Evolutionary conservation across 2,888 invertebrate genomes (phyloP), one percentile per base, ranked within the genome.

Genomic region (Parapristionchus giblindavisi): DNA sequence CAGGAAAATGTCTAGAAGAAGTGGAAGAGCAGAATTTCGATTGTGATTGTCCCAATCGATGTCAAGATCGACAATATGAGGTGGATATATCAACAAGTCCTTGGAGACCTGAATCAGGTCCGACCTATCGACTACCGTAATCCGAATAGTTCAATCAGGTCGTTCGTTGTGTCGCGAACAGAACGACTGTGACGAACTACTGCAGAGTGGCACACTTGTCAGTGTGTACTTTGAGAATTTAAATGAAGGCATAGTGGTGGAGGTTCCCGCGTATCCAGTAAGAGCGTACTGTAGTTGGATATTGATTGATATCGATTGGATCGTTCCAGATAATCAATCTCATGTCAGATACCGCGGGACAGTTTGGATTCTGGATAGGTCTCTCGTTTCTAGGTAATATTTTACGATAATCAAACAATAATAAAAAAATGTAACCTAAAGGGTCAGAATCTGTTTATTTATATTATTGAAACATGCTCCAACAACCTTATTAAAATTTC

Each of bases 321-420:
- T 66, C 27, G 34, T 52, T 0, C 4, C 34, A 68, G 68, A 21
- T 68, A n/a, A 68, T 68, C 36, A 68, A 68, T 54, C 38, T 68
- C n/a, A 68, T 68, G 68, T 68, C 68, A 5, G 68, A 68, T 34
- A 24, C 68, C 14, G 68, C 68, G 11, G 68, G 68, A 6, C 68
- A 68, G 40, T 68, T 68, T 21, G 68, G 68, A 54, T 68, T 68
- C 68, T 68, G 68, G 68, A 51, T 68, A 2, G 68, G 68, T 4
- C 68, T 68, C 27, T 68, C 68, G 1, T 68, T 68, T 27, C 40
- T 68, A 32, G 68, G 68, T 68, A 38, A 21, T 21, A 32, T 2
- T 14, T 34, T 43, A n/a, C n/a, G n/a, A n/a, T n/a, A n/a, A n/a
- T n/a, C n/a, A n/a, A n/a, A n/a, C n/a, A n/a, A n/a, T n/a, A n/a